These are phyloP conservation scores for Halcyon senegalensis DNA, from an alignment of 2,113 vertebrate species.

Conservation along the genomic window DNA sequence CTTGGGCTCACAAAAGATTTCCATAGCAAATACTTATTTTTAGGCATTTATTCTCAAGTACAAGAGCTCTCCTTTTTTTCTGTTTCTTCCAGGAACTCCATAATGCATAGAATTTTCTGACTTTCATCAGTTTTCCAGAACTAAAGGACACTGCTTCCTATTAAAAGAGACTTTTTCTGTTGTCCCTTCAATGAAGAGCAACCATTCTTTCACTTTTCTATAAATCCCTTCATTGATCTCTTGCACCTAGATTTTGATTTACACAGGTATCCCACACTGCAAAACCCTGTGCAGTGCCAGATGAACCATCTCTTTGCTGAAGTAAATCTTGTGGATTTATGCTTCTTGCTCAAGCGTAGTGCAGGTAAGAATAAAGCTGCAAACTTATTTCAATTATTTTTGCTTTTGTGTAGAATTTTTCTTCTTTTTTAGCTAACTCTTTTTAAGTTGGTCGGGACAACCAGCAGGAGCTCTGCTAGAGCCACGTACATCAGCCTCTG, in stretches of 20 bases:
- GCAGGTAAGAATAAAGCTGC: background rate
- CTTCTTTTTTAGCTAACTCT: background rate
- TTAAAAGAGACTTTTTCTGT: background rate
- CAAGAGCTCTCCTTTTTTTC: background rate
- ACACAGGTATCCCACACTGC: accelerated
- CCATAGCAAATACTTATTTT: background rate
- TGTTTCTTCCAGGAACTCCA: background rate
- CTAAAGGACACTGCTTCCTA: background rate
- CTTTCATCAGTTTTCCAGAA: background rate
- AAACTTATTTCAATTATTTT: background rate
- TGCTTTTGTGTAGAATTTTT: background rate
- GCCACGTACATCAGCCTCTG: background rate
- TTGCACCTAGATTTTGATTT: background rate
- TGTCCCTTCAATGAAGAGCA: background rate
- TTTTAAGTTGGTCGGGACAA: background rate
- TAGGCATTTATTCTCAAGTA: background rate
- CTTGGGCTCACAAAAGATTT: background rate
- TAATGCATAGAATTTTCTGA: background rate
- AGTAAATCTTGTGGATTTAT: background rate
- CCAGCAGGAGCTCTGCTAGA: background rate
- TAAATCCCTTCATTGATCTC: background rate
- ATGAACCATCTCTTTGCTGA: background rate
- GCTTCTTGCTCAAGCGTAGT: background rate
- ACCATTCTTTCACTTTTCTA: background rate
- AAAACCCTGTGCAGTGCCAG: background rate